Evolutionary conservation across 2,888 invertebrate species (phyloP).

Genomic region (Crematogaster levior): DNA sequence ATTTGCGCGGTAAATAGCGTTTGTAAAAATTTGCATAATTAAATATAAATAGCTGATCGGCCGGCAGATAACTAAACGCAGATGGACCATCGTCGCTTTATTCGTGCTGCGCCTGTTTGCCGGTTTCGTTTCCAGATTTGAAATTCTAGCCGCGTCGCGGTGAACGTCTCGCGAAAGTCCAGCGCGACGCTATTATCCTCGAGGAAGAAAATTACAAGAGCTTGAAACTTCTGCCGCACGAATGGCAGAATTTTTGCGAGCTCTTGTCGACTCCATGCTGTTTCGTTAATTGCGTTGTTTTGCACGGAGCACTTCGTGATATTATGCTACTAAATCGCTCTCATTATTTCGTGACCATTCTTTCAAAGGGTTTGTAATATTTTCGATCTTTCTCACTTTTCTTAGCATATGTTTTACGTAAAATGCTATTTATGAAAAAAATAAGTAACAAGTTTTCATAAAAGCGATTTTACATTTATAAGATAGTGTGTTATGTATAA

Average conservation of each 20-base stretch:
- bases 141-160: conserved; percentile 27
- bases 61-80: conserved; percentile 35
- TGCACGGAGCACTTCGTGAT: conserved; percentile 8
- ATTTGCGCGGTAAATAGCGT: conserved; percentile 64
- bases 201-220: conserved; percentile 39
- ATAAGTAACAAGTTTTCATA: not conserved
- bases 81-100: conserved; percentile 31
- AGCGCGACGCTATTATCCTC: conserved; percentile 33
- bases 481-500: not conserved
- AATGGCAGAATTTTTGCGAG: conserved; percentile 29
- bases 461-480: not conserved
- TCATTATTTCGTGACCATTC: not conserved
- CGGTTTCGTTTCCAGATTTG: conserved; percentile 51
- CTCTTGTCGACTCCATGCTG: not conserved
- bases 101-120: conserved; percentile 26
- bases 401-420: not conserved
- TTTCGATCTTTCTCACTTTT: not conserved
- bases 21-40: conserved; percentile 71
- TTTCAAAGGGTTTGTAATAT: not conserved
- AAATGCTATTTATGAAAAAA: not conserved
- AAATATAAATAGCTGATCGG: conserved; percentile 57
- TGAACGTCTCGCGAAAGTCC: conserved; percentile 9
- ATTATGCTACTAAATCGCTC: conserved; percentile 5
- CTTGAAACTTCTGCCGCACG: conserved; percentile 19
- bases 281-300: conserved; percentile 27